Evolutionary conservation across 2,888 invertebrate genomes (phyloP), one percentile per base, ranked within the genome.

Genomic region (Melipona bicolor): DNA sequence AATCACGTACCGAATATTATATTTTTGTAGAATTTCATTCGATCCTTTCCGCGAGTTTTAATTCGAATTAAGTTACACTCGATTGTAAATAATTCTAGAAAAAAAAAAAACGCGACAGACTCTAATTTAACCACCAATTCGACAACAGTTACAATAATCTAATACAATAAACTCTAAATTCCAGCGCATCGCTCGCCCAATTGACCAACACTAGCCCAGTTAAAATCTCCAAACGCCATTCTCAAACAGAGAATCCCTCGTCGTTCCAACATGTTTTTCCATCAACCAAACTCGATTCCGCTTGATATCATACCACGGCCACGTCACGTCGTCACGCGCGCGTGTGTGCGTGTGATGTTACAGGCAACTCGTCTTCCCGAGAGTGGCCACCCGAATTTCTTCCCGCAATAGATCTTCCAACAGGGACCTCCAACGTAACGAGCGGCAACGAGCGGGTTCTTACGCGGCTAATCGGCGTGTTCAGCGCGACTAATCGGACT

Each of bases 401-500:
- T 27, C 24, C 11, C 78, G 19, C n/a, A 36, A 61, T 43, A 74
- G 52, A 67, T 68, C 61, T 62, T 68, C 21, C 43, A 43, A 43
- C 43, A 9, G 15, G 32, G 68, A 61, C 62, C 68, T 17, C 49
- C 49, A n/a, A 19, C 17, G 36, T 64, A 79, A 69, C 82, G 65
- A 69, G 75, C 50, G 62, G 79, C 61, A 69, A 72, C 36, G 76
- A 64, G 24, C 43, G 9, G 73, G 15, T 24, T 69, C 72, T 81
- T 72, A 76, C 32, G 67, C 70, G 85, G 68, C 62, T 81, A 85
- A 81, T 84, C 84, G 84, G 68, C 77, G 64, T 81, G 76, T 78
- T 78, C 71, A 56, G 65, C 73, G 84, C 32, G 84, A 84, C 85
- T 85, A 85, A 85, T 85, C 84, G 81, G 74, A 69, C 76, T 75